Base-by-base conservation (phyloP, 2,113 vertebrate species). In the Microcebus griseorufus region DNA sequence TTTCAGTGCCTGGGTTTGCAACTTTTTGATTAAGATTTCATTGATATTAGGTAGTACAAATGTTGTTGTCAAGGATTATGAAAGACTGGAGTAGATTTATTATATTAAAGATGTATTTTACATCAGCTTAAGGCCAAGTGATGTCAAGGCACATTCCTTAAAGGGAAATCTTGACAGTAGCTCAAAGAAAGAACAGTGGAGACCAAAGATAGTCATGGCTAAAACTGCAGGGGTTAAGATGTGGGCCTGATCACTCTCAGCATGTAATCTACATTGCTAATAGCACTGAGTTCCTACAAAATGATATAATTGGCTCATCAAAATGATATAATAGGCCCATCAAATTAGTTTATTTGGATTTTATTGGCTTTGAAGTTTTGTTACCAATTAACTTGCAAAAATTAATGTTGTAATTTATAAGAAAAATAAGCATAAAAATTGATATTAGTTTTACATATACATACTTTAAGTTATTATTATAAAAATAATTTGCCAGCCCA, bases 401-500 rank as follows among this genome's bases (percentile, higher is more conserved):
- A 13, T 32, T 48, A 25, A 69, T 53, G 93, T 96, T 73, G 13
- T 85, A 84, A 27, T 64, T 72, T 87, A 1, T 78, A 88, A 90
- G 9, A 79, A 86, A 64, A 85, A 67, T 16, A 69, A 84, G 5
- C 12, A 83, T 23, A 85, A 91, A 70, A 69, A 37, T 79, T 78
- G n/a, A 64, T 6, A 67, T 80, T 85, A 72, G 72, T 64, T 83
- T 95, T 79, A 83, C 3, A 18, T 51, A 14, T 58, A 48, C 10
- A 55, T 76, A 78, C 62, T 90, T 93, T 87, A 42, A 92, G 5
- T 95, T 90, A 48, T 95, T 90, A 48, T 39, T 53, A 22, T 37
- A 91, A 51, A 73, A 91, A 79, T 91, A 82, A 95, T 23, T 53
- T 75, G 20, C 48, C 6, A 20, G 7, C 27, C 76, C 42, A 6